Base-by-base conservation (phyloP, 2,797 vertebrate species). In the Carduelis carduelis region DNA sequence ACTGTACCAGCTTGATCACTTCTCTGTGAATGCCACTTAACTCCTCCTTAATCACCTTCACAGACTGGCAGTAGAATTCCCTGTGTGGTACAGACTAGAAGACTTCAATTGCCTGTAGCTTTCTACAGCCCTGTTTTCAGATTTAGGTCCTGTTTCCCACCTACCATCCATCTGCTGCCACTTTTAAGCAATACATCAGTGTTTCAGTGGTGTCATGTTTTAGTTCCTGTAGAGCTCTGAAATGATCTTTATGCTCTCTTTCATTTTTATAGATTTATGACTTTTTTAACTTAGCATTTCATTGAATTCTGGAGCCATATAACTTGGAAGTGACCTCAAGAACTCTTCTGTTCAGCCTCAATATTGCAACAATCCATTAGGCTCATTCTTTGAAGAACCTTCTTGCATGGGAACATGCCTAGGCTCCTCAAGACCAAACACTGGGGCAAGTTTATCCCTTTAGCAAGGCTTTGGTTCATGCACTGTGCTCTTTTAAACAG, bases 161-260 rank as follows among this genome's bases (percentile, higher is more conserved):
- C 91, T 96, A 87, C 87, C 16, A 65, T 71, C 82, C 87, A 90
- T 90, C 93, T 95, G 94, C 82, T 91, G 30, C 57, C 57, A 55
- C 49, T 91, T 71, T 71, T 34, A 56, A 87, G 57, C 35, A 76
- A 86, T 55, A 28, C 27, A 71, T 89, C 57, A 39, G 15, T 74
- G 41, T 68, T 90, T 87, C 39, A 21, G 24, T 37, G 19, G 49
- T 77, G n/a, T 80, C 24, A 11, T 50, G 37, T 21, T 92, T 91
- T 77, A 85, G 23, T 87, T 91, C 56, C 59, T 87, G 55, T 35
- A 78, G 71, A 78, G 49, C n/a, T 87, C 46, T 71, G 56, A 89
- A 85, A 68, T 56, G 0, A 59, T 87, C 52, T 63, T 85, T 34
- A 63, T 84, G 14, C 34, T 93, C 55, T 83, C 27, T 75, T 78